These are phyloP conservation scores for Neotoxoptera formosana DNA, from an alignment of 1,140 invertebrate genomes.

Conservation along the genomic window DNA sequence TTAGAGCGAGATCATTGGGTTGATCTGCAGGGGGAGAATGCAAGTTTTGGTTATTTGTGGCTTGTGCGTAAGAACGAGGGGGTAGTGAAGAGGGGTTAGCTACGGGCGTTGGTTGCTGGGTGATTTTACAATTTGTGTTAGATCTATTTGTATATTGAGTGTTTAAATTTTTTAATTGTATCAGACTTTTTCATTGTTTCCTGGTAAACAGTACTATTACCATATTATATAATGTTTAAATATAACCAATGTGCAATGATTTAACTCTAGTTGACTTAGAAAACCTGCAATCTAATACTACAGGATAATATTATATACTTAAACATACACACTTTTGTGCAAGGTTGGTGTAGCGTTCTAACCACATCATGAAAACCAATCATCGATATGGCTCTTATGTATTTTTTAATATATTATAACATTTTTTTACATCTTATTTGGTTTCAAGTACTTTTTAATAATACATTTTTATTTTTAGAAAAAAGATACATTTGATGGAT, in stretches of 20 bases:
- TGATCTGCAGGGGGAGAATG: too few species aligned
- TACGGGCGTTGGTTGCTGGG: too few species aligned
- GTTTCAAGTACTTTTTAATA: not conserved
- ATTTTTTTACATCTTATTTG: not conserved
- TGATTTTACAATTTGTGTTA: too few species aligned
- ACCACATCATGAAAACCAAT: not conserved
- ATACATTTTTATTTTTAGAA: slow-evolving; percentile 10
- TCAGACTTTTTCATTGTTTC: too few species aligned
- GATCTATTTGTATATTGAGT: too few species aligned
- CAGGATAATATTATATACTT: not conserved
- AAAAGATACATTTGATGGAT: not conserved
- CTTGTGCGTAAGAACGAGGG: too few species aligned
- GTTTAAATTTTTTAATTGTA: too few species aligned
- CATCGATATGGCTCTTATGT: not conserved
- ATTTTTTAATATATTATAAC: not conserved
- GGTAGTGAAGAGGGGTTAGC: too few species aligned
- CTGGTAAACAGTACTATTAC: too few species aligned
- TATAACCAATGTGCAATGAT: too few species aligned
- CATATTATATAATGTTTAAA: too few species aligned
- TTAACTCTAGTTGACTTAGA: not conserved
- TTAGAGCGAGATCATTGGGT: not conserved
- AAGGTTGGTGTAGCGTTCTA: not conserved
- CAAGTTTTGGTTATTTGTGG: too few species aligned
- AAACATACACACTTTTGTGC: not conserved
- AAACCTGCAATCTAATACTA: not conserved